Base-by-base conservation (phyloP, 1,140 invertebrate genomes). In the Dendroctonus valens region DNA sequence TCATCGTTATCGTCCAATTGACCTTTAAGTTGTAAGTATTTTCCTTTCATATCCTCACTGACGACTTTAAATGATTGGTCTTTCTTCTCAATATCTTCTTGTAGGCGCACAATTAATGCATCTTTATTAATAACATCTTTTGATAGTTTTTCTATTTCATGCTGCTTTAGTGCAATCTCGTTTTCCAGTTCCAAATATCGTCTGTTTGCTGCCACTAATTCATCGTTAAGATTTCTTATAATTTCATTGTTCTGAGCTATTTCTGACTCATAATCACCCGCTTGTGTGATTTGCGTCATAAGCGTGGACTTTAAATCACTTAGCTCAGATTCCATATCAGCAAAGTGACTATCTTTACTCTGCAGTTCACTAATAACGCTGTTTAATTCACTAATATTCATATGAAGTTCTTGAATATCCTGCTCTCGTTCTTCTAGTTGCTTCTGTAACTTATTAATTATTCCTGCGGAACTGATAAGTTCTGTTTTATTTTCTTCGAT, bases 1-100 rank as follows among this genome's bases (percentile, higher is more conserved):
- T 53, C 66, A 5, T 60, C 65, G 39, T 73, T 73, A 9, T 57
- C 46, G 41, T 77, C 72, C 49, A 82, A 63, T 53, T 75, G 76
- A 55, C 73, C 72, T 63, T 84, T 76, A 8, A 84, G 71, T 38
- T 74, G 68, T 9, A 74, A 70, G 6, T 82, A 75, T 50, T 76
- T 71, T 54, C 80, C 69, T 40, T 80, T 70, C 5, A 83, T 61
- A 48, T 81, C 73, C 6, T 81, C 74, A 41, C 68, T 78, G 55
- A 82, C 79, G 77, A 80, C 77, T 44, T 83, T 79, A 64, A 87
- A 81, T 71, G 85, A 83, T 74, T 82, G 75, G 69, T 86, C 80
- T 69, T 83, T 85, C 46, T 81, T 77, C 69, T 79, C 79, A 37
- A 80, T 76, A 74, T 83, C 76, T n/a, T 71, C 42, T 59, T 79